These are phyloP conservation scores for Cephalotes varians DNA, from an alignment of 2,888 invertebrate species.

Conservation along the genomic window DNA sequence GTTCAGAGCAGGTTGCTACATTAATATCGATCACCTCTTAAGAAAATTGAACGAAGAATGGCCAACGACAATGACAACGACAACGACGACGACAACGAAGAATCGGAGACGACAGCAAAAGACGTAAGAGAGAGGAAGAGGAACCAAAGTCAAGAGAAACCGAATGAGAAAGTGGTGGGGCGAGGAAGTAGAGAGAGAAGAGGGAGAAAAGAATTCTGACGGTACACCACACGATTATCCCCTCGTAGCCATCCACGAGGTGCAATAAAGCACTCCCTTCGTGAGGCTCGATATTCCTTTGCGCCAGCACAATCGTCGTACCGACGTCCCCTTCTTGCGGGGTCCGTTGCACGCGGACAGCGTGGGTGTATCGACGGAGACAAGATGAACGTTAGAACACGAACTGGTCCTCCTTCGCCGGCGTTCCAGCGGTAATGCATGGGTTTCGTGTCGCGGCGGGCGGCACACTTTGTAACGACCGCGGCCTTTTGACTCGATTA, in stretches of 20 bases:
- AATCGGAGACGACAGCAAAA: background rate
- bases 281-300: constrained; percentile 57
- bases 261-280: constrained; percentile 74
- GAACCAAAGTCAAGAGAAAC: background rate
- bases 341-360: constrained; percentile 63
- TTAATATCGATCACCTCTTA: constrained; percentile 36
- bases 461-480: constrained; percentile 86
- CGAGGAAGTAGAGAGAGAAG: background rate
- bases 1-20: background rate
- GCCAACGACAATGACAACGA: constrained; percentile 15
- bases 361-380: constrained; percentile 82
- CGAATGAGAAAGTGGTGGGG: constrained; percentile 1
- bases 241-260: constrained; percentile 54
- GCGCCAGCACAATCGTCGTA: constrained; percentile 61
- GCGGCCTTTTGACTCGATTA: constrained; percentile 85
- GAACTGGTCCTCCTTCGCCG: constrained; percentile 74
- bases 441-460: constrained; percentile 84
- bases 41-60: background rate
- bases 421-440: constrained; percentile 80
- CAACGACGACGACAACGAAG: background rate
- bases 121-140: background rate
- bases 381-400: constrained; percentile 81
- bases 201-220: constrained; percentile 20
- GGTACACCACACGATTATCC: constrained; percentile 56
- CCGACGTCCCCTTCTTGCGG: constrained; percentile 39